Percentiles rank a stretch among this genome's conserved stretches.
These are phyloP conservation scores for Xenopus laevis DNA, from an alignment of 2,113 vertebrate species.

Conservation along the genomic window DNA sequence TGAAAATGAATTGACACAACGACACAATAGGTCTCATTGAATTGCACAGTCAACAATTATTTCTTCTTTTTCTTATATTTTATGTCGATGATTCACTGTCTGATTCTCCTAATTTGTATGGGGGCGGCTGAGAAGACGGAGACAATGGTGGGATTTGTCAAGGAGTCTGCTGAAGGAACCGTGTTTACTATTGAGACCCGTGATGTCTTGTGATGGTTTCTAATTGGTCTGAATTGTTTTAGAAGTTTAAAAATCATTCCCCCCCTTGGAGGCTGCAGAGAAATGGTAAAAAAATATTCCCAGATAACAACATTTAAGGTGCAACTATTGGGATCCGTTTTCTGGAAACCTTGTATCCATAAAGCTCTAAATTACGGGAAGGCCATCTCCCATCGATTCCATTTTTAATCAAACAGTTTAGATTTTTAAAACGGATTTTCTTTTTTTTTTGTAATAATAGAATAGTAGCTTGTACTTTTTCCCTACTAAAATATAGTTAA, in stretches of 20 bases:
- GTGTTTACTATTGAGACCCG: slow-evolving; percentile 72
- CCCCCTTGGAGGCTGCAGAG: too few relatives aligned
- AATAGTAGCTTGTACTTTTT: too few relatives aligned
- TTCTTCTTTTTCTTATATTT: slow-evolving; percentile 45
- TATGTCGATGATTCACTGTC: slow-evolving; percentile 55
- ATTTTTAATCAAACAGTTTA: too few relatives aligned
- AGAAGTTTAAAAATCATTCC: slow-evolving; percentile 34
- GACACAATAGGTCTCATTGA: slow-evolving; percentile 39
- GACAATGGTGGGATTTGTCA: slow-evolving; percentile 50
- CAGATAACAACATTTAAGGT: too few relatives aligned
- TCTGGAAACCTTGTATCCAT: too few relatives aligned
- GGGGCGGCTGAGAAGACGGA: slow-evolving; percentile 43
- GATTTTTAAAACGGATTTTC: too few relatives aligned
- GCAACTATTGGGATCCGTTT: too few relatives aligned
- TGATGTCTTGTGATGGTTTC: slow-evolving; percentile 71
- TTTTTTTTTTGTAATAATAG: too few relatives aligned
- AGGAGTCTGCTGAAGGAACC: slow-evolving; percentile 52
- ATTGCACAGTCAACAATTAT: slow-evolving; percentile 27
- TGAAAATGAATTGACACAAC: background rate
- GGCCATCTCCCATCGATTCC: too few relatives aligned
- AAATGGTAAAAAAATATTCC: too few relatives aligned
- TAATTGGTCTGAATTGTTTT: slow-evolving; percentile 74
- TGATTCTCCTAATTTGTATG: slow-evolving; percentile 49
- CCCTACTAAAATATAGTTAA: too few relatives aligned
- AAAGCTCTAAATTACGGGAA: too few relatives aligned